Conservation (phyloP, 2,113 vertebrate genomes). For the Crotalus tigris region DNA sequence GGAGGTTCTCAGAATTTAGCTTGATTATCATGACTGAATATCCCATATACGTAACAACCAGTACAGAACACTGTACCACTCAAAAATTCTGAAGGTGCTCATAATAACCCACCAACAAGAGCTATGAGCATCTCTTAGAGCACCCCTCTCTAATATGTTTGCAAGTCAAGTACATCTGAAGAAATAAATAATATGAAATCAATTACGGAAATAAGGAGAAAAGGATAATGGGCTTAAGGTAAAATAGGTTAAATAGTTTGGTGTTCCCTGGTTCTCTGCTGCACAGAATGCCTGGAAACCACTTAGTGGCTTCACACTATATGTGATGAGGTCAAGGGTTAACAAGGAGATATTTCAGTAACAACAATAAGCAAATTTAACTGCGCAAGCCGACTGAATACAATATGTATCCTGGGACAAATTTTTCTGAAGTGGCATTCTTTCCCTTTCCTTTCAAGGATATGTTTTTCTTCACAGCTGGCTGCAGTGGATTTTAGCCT, state of each 20-base stretch:
- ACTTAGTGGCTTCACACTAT: not conserved
- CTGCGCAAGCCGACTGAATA: not conserved
- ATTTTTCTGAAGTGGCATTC: not conserved
- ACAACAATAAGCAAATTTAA: slow-evolving; percentile 1
- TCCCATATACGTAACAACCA: not conserved
- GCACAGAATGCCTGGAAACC: not conserved
- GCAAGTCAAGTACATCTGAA: not conserved
- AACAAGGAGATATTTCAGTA: slow-evolving; percentile 10
- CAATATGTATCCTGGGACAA: not conserved
- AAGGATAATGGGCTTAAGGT: not conserved
- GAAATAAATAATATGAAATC: not conserved
- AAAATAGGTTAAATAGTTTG: not conserved
- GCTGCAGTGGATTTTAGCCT: not conserved
- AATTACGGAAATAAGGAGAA: not conserved
- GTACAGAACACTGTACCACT: not conserved
- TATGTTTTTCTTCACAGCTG: slow-evolving; percentile 2
- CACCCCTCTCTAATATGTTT: not conserved
- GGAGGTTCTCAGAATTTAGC: not conserved
- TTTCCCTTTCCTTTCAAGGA: not conserved
- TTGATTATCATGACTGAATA: not conserved
- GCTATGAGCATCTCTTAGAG: not conserved
- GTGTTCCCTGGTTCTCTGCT: not conserved
- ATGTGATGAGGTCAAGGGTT: slow-evolving; percentile 7
- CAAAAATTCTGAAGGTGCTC: not conserved
- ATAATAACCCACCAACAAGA: not conserved